These are phyloP conservation scores for Hypsibius dujardini DNA, from an alignment of 1,140 invertebrate genomes.

Conservation along the genomic window DNA sequence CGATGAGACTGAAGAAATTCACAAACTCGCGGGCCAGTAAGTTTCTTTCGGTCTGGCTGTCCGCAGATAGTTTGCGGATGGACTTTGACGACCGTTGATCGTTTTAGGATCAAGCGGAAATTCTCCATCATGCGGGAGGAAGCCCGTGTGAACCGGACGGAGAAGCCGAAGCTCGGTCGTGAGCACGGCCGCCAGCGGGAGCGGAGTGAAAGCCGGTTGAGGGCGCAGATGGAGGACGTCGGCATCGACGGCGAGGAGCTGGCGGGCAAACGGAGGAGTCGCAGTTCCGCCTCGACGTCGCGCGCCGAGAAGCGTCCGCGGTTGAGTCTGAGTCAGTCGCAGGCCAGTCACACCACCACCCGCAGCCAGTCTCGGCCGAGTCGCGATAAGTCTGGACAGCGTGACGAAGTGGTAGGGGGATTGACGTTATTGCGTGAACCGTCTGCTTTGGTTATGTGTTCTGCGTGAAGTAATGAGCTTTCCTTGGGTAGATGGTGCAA, in stretches of 20 bases:
- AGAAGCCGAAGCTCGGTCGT: conserved; percentile 25
- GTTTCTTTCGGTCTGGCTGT: conserved; percentile 10
- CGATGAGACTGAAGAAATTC: conserved; percentile 67
- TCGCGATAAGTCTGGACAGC: conserved; percentile 22
- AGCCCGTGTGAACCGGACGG: conserved; percentile 36
- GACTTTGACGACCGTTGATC: too few relatives aligned
- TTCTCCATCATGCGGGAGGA: conserved; percentile 77
- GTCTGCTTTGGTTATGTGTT: conserved; percentile 21
- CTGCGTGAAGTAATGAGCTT: conserved; percentile 23
- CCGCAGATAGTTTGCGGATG: too few relatives aligned
- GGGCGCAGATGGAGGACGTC: conserved; percentile 60
- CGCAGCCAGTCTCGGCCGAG: conserved; percentile 21
- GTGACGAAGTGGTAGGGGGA: conserved; percentile 21
- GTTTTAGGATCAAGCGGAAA: neutral
- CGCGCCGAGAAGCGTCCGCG: conserved; percentile 35
- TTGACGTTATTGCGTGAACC: conserved; percentile 5
- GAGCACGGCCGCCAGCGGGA: conserved; percentile 37
- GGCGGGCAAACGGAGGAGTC: conserved; percentile 24
- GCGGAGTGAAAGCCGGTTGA: conserved; percentile 52
- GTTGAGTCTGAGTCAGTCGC: conserved; percentile 32
- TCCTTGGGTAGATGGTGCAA: conserved; percentile 49
- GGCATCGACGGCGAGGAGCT: conserved; percentile 56
- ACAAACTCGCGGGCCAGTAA: conserved; percentile 48
- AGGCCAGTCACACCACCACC: conserved; percentile 38
- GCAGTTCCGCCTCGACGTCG: conserved; percentile 24